phyloP scores from a whole-genome alignment of 35 echinoderm and acorn worm species.

The Lytechinus variegatus region DNA sequence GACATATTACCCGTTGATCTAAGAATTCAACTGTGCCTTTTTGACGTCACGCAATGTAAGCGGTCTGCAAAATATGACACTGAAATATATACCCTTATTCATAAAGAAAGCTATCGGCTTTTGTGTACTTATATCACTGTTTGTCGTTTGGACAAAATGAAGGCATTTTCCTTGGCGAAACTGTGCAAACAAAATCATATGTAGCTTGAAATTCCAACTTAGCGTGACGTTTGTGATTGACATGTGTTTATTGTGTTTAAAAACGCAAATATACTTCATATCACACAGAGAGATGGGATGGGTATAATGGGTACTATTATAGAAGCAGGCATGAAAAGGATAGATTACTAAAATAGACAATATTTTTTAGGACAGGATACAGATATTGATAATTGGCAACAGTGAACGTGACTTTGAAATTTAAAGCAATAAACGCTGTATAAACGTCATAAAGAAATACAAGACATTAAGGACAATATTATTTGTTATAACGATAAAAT shows the following conservation, averaged over 20 bases:
- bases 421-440: background rate
- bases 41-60: background rate
- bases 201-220: background rate
- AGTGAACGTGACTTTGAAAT: background rate
- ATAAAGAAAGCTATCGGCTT: background rate
- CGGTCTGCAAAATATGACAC: background rate
- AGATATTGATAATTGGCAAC: background rate
- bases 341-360: background rate
- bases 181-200: background rate
- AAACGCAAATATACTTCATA: background rate
- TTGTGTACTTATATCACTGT: background rate
- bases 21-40: no score
- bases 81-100: background rate
- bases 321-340: background rate
- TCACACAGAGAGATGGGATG: background rate
- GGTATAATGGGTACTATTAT: background rate
- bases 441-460: no score
- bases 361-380: background rate
- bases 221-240: background rate
- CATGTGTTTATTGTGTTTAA: background rate
- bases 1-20: no score
- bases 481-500: no score
- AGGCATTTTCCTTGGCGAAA: background rate
- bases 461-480: no score
- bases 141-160: background rate